phyloP scores from a whole-genome alignment of 2,113 vertebrate species.

The Psophia crepitans region DNA sequence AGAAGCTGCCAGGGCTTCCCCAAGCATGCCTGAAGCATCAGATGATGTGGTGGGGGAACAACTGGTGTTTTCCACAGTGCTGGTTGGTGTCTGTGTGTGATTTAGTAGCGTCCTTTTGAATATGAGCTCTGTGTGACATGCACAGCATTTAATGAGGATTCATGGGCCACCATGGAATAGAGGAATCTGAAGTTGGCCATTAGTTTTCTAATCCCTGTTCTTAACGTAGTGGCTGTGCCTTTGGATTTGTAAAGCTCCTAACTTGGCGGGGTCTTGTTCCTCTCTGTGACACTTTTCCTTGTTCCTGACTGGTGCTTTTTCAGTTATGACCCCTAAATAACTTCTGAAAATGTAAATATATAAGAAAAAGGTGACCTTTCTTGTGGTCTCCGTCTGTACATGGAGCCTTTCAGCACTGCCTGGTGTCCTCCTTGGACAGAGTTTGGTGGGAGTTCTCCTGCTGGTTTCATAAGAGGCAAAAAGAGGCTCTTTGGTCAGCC shows the following conservation, averaged over 20 bases:
- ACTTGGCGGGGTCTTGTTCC: neutral
- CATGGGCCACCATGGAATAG: neutral
- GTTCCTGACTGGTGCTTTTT: neutral
- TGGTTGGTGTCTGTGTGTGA: neutral
- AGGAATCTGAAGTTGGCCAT: neutral
- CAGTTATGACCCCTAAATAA: neutral
- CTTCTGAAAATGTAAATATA: neutral
- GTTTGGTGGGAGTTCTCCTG: neutral
- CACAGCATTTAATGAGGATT: neutral
- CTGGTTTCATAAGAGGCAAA: neutral
- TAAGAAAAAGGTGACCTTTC: neutral
- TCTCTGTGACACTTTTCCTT: neutral
- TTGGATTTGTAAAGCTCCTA: neutral
- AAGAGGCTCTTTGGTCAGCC: neutral
- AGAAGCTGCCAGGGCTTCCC: neutral
- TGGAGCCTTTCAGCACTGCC: neutral
- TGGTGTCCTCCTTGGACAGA: neutral
- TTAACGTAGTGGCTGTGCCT: neutral
- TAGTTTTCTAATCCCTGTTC: neutral
- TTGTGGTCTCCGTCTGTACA: neutral
- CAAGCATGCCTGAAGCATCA: neutral
- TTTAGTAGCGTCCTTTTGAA: neutral
- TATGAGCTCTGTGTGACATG: neutral
- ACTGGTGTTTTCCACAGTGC: neutral
- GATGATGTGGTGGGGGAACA: neutral